phyloP scores from a whole-genome alignment of 2,113 vertebrate genomes.

The Oreochromis tanganicae region DNA sequence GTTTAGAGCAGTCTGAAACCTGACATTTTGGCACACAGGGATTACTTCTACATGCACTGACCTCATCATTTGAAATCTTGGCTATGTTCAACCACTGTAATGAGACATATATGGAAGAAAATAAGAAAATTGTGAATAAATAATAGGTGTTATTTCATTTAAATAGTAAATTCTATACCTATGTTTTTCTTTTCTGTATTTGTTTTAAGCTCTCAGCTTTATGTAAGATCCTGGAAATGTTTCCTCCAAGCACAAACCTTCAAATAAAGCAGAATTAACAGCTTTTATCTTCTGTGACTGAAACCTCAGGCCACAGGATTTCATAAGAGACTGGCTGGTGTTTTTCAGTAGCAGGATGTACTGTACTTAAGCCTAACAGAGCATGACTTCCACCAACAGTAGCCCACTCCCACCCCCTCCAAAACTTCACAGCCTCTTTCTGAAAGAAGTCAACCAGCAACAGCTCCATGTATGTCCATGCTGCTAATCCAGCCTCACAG shows the following conservation, averaged over 20 bases:
- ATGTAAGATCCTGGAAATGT: conserved; percentile 22
- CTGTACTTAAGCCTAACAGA: conserved; percentile 12
- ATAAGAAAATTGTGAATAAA: not conserved
- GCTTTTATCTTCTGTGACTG: not conserved
- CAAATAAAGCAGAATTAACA: conserved; percentile 13
- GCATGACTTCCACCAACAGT: not conserved
- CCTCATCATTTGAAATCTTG: fast-evolving
- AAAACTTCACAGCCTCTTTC: not conserved
- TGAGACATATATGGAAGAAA: not conserved
- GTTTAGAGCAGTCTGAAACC: not conserved
- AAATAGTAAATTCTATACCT: not conserved
- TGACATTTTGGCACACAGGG: not conserved
- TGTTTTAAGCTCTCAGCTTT: conserved; percentile 2
- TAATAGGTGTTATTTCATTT: not conserved
- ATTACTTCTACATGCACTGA: not conserved
- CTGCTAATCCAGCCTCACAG: not conserved
- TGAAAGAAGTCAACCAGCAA: conserved; percentile 16
- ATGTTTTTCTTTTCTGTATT: not conserved
- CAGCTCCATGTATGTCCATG: conserved; percentile 60
- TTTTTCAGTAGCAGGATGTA: not conserved
- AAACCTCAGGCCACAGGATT: conserved; percentile 23
- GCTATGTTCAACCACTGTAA: not conserved
- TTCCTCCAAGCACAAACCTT: not conserved
- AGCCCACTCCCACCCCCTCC: not conserved
- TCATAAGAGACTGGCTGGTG: conserved; percentile 22